Percentiles rank a stretch among this genome's conserved stretches.
phyloP scores from a whole-genome alignment of 2,113 vertebrate genomes.

The Verasper variegatus region DNA sequence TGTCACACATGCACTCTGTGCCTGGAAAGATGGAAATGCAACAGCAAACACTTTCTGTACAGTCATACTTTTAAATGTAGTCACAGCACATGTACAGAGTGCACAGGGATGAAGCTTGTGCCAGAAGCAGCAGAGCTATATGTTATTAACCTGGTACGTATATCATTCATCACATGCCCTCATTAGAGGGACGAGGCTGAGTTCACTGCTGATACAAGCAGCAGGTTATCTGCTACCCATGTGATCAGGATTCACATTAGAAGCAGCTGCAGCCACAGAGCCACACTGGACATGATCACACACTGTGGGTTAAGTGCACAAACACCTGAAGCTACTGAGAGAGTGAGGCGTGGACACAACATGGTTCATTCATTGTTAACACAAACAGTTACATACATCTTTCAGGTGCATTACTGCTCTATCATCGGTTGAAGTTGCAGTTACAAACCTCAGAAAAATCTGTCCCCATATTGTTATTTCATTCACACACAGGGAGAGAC shows the following conservation, averaged over 20 bases:
- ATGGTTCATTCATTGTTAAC: neutral
- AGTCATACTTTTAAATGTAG: neutral
- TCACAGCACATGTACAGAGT: too few species aligned
- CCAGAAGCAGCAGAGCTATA: too few species aligned
- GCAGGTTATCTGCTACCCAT: neutral
- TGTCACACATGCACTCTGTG: neutral
- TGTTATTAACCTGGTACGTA: neutral
- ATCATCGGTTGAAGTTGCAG: too few species aligned
- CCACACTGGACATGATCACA: neutral
- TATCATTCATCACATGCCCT: neutral
- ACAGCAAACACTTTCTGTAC: neutral
- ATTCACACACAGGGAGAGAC: too few species aligned
- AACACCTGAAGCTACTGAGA: neutral
- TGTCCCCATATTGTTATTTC: too few species aligned
- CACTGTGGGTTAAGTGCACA: constrained; percentile 12
- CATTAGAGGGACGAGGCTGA: neutral
- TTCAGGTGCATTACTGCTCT: too few species aligned
- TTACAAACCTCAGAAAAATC: too few species aligned
- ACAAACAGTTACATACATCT: too few species aligned
- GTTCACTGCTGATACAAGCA: neutral
- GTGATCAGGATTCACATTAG: neutral
- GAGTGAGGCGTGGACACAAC: too few species aligned
- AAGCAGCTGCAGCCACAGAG: neutral
- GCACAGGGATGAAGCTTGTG: too few species aligned
- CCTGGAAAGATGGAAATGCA: constrained; percentile 1